These are phyloP conservation scores for Neoitamus cyanurus DNA, from an alignment of 2,888 invertebrate species.

Conservation along the genomic window DNA sequence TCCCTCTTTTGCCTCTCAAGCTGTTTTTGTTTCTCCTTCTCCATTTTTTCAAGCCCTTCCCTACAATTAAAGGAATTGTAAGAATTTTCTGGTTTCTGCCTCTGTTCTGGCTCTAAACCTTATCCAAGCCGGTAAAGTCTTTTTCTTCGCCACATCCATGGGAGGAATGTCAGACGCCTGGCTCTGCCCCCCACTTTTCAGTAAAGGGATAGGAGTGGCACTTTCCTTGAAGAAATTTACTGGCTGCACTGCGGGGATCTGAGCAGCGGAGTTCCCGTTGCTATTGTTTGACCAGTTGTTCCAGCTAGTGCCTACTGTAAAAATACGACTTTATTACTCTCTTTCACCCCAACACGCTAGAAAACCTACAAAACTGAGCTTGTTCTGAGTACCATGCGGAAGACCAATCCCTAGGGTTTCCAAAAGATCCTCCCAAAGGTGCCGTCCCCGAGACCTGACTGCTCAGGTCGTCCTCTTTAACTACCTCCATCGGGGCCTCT, in stretches of 20 bases:
- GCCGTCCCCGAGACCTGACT: neutral
- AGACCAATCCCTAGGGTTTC: conserved; percentile 39
- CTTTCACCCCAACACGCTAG: neutral
- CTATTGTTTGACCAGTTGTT: conserved; percentile 48
- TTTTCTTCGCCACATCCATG: conserved; percentile 85
- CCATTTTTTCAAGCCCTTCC: conserved; percentile 95
- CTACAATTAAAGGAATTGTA: conserved; percentile 54
- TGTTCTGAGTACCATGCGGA: conserved; percentile 44
- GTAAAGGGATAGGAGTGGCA: neutral
- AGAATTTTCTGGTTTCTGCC: neutral
- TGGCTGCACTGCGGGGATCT: neutral
- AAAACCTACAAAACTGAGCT: conserved; percentile 48
- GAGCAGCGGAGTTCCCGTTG: neutral
- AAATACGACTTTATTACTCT: neutral
- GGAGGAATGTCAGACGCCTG: conserved; percentile 58
- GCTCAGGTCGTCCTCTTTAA: conserved; percentile 71
- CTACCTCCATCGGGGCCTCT: conserved; percentile 90
- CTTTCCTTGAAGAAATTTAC: conserved; percentile 11
- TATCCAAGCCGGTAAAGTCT: conserved; percentile 97
- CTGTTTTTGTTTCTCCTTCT: conserved; percentile 89
- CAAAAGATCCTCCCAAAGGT: neutral
- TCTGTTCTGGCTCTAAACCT: too few relatives aligned
- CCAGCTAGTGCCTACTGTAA: conserved; percentile 47
- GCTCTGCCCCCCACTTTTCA: neutral
- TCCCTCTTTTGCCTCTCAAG: conserved; percentile 75